Evolutionary conservation across 23 tunicate species (phyloP), one percentile per base, ranked within the genome.

Genomic region (Halocynthia roretzi): DNA sequence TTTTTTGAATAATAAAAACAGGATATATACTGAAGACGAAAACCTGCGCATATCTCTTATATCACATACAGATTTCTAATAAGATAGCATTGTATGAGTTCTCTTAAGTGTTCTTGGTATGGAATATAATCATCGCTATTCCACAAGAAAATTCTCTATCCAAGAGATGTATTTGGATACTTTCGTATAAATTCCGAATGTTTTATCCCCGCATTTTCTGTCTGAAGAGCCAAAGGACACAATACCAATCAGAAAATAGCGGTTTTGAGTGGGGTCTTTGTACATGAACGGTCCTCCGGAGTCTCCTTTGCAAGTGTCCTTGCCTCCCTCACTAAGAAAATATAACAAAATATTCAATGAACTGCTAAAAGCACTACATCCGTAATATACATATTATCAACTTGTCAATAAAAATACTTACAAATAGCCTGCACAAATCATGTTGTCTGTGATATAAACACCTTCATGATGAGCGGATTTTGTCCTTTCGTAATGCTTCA

Each of bases 281-380:
- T 74, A 88, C 87, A 76, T 83, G 71, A 88, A 71, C 11, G 95
- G 95, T 1, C 95, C 95, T 0, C 95, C 95, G 6, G 95, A 88
- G 74, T 88, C 95, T 53, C 95, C 95, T n/a, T 88, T 53, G 68
- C 95, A 88, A 8, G 95, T 66, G 66, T 88, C 95, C 65, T 74
- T 53, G n/a, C 78, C 78, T 74, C 56, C 56, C 8, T 64, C 78
- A 15, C 44, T 44, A 14, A 14, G 63, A 58, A 58, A 1, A 58
- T 5, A 11, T 21, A 50, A 50, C 76, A 11, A 0, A 31, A 50
- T 71, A 19, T 31, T 19, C 15, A 50, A 17, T 14, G 4, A 58
- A 14, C n/a, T 14, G 15, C 15, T n/a, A 58, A 58, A 1, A 58
- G 17, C 15, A 58, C 17, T 14, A 58, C 17, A 14, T 58, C 63